phyloP scores from a whole-genome alignment of 2,113 vertebrate species.

The Oplegnathus fasciatus region DNA sequence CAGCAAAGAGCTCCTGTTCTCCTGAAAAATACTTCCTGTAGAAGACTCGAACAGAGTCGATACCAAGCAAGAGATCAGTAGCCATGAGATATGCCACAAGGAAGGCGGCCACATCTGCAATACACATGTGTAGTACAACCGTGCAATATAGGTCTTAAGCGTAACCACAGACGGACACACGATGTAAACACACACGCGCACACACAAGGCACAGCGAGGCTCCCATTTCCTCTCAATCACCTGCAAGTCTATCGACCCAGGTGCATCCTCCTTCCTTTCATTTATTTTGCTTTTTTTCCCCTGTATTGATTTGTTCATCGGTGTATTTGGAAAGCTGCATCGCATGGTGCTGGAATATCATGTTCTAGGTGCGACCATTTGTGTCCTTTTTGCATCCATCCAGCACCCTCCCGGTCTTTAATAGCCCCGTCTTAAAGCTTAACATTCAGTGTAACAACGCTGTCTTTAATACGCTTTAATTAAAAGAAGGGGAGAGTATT shows the following conservation, averaged over 20 bases:
- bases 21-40: slow-evolving; percentile 71
- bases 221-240: slow-evolving; percentile 75
- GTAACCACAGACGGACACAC: slow-evolving; percentile 40
- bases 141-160: slow-evolving; percentile 20
- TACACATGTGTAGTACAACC: slow-evolving; percentile 22
- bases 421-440: slow-evolving; percentile 24
- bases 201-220: slow-evolving; percentile 28
- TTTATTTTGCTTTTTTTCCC: slow-evolving; percentile 70
- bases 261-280: slow-evolving; percentile 74
- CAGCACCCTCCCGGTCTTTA: slow-evolving; percentile 12
- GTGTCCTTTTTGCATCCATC: slow-evolving; percentile 56
- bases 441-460: slow-evolving; percentile 27
- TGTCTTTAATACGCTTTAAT: slow-evolving; percentile 49
- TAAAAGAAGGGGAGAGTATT: slow-evolving; percentile 43
- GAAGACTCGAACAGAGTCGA: slow-evolving; percentile 64
- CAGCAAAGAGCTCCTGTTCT: slow-evolving; percentile 45
- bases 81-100: slow-evolving; percentile 47
- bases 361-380: slow-evolving; percentile 70
- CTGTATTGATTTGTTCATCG: slow-evolving; percentile 78
- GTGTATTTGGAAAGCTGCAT: slow-evolving; percentile 67
- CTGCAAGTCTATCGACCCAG: slow-evolving; percentile 77
- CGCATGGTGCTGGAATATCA: slow-evolving; percentile 68
- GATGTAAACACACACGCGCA: slow-evolving; percentile 40
- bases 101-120: slow-evolving; percentile 53
- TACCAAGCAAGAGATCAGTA: slow-evolving; percentile 56